phyloP scores from a whole-genome alignment of 2,888 invertebrate species.

The Steinernema scapterisci region DNA sequence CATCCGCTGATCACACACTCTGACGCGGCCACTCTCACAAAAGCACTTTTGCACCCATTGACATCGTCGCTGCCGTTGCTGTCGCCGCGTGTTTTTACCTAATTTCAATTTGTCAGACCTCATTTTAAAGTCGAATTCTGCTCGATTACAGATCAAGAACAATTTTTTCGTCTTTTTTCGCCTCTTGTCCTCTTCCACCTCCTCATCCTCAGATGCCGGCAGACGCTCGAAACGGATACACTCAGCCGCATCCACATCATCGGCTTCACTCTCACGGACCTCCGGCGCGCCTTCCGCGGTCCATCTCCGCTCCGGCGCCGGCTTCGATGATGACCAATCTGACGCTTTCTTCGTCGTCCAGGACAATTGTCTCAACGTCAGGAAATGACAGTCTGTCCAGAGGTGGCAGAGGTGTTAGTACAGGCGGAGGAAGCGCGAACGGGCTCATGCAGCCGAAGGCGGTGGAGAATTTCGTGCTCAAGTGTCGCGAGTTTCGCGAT shows the following conservation, averaged over 20 bases:
- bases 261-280: slow-evolving; percentile 18
- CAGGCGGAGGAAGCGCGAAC: neutral
- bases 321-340: slow-evolving; percentile 5
- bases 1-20: no score
- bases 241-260: slow-evolving; percentile 16
- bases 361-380: neutral
- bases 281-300: neutral
- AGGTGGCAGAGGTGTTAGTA: neutral
- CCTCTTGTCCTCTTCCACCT: neutral
- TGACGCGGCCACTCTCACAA: no score
- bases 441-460: neutral
- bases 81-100: neutral
- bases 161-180: neutral
- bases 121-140: neutral
- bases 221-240: neutral
- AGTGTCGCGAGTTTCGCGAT: neutral
- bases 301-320: slow-evolving; percentile 18
- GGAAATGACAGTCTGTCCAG: neutral
- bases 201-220: neutral
- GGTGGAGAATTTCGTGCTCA: slow-evolving; percentile 18
- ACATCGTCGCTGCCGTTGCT: no score
- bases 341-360: neutral
- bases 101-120: neutral
- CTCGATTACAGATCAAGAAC: neutral
- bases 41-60: no score